Conservation (phyloP, 2,888 invertebrate genomes). For the Tetropium fuscum region DNA sequence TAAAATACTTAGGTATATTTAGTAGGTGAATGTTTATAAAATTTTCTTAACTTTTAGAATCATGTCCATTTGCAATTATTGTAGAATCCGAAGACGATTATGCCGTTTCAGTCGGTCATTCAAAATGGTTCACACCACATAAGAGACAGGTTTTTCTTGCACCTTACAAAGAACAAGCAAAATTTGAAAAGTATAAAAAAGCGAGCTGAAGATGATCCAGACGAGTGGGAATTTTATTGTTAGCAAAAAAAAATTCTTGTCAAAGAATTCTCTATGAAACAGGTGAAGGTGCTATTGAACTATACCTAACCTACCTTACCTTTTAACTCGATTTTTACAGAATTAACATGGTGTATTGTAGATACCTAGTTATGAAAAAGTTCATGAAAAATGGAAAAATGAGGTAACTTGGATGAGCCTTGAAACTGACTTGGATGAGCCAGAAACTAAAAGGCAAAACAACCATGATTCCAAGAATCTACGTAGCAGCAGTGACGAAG, state of each 20-base stretch:
- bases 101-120: too few species aligned
- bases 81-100: too few species aligned
- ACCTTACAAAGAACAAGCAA: not conserved
- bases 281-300: not conserved
- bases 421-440: not conserved
- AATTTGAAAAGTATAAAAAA: not conserved
- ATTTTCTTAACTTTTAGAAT: too few species aligned
- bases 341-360: not conserved
- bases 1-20: too few species aligned
- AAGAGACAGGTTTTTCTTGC: not conserved
- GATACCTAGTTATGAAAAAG: slow-evolving; percentile 1
- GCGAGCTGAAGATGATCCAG: not conserved
- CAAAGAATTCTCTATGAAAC: slow-evolving; percentile 1
- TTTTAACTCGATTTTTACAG: not conserved
- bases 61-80: too few species aligned
- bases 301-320: too few species aligned
- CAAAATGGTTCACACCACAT: too few species aligned
- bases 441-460: not conserved
- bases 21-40: too few species aligned
- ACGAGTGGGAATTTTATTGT: not conserved
- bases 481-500: not conserved
- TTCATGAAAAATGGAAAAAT: not conserved
- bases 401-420: not conserved
- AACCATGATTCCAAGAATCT: too few species aligned
- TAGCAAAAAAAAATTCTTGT: too few species aligned